Evolutionary conservation across 2,113 vertebrate species (phyloP), one percentile per base, ranked within the genome.

Genomic region (Chascanopsetta lugubris): DNA sequence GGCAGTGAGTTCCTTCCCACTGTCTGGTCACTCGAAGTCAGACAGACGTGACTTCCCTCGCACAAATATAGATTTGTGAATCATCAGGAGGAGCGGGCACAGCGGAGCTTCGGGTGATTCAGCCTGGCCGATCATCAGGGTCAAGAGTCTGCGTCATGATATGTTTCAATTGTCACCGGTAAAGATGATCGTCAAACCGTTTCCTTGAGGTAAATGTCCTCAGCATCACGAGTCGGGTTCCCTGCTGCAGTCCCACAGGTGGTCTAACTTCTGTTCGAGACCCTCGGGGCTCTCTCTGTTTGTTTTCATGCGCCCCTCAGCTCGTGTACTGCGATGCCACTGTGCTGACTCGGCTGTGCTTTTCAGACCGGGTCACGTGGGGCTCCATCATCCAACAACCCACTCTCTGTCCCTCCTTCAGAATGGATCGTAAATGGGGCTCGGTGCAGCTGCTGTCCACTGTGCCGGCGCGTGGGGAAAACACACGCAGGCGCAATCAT

Each of bases 21-120:
- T 18, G 45, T 66, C 64, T 36, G 56, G 59, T 53, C 47, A 45
- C 24, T 65, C 10, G 58, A 57, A 69, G 58, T 77, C 58, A 81
- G 2, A 69, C 13, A 66, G 32, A 51, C 25, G 5, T 77, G 72
- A 74, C 65, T 57, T 42, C 20, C n/a, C n/a, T n/a, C n/a, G n/a
- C 21, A 46, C 49, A 61, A 68, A 68, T 63, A 77, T 71, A 77
- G 65, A 68, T 63, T 55, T 32, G 21, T 34, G 25, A 59, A 21
- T 45, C 26, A 32, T 53, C 24, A 20, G 55, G 27, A 17, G 11
- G 24, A 30, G 36, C 5, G 1, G 5, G 27, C 21, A 24, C 9
- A 12, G n/a, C 2, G 21, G 43, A 5, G 10, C 18, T 10, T 38
- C 12, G 18, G 4, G 43, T 12, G 1, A 46, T 22, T 21, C 2